A percentile compares a stretch with the other conserved stretches of the same genome.
Evolutionary conservation across 1,140 invertebrate species (phyloP).

Genomic region (Solenopsis invicta): DNA sequence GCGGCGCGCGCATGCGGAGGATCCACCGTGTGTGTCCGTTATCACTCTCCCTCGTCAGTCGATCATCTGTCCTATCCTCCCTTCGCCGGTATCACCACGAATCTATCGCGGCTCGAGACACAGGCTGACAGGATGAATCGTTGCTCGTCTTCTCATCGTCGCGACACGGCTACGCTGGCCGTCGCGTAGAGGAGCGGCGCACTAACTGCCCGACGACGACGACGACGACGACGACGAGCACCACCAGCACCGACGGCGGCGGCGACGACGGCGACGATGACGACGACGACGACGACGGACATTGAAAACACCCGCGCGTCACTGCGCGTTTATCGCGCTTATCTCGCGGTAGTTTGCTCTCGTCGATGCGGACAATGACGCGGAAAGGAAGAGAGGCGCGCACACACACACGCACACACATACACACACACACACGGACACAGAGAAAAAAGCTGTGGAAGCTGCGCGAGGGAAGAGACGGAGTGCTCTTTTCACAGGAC

Average conservation of each 20-base stretch:
- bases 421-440: too few relatives aligned
- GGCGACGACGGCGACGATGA: background rate
- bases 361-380: constrained; percentile 48
- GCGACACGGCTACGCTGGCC: constrained; percentile 2
- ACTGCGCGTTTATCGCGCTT: constrained; percentile 9
- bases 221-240: too few relatives aligned
- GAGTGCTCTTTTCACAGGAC: constrained; percentile 41
- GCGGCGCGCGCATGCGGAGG: constrained; percentile 19
- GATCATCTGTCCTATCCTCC: background rate
- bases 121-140: background rate
- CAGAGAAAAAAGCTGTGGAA: constrained; percentile 7
- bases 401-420: too few relatives aligned
- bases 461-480: background rate
- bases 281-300: constrained; percentile 34
- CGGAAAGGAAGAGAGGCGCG: too few relatives aligned
- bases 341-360: constrained; percentile 15
- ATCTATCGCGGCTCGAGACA: background rate
- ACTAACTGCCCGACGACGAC: background rate
- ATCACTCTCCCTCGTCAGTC: constrained; percentile 28
- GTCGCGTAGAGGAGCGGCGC: background rate
- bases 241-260: too few relatives aligned
- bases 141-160: constrained; percentile 5
- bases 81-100: background rate
- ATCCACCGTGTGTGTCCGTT: constrained; percentile 3
- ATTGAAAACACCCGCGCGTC: constrained; percentile 58